Evolutionary conservation across 1,140 invertebrate species (phyloP).

Genomic region (Cherax destructor): DNA sequence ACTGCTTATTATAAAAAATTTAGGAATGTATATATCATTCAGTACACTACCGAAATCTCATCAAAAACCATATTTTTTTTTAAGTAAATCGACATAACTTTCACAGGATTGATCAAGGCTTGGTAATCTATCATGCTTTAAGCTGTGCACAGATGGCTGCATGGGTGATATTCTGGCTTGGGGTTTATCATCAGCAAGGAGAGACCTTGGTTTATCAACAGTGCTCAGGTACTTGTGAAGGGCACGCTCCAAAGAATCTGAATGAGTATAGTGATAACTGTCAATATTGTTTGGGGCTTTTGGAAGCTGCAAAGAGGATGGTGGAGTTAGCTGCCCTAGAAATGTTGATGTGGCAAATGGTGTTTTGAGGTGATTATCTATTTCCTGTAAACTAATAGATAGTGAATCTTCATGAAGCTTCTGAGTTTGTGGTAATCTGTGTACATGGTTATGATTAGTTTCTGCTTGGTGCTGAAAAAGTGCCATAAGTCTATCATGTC

Average conservation of each 20-base stretch:
- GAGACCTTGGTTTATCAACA: background rate
- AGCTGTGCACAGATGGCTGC: constrained; percentile 21
- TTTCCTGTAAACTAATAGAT: constrained; percentile 37
- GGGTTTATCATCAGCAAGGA: constrained; percentile 38
- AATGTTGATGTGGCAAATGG: constrained; percentile 51
- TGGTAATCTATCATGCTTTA: background rate
- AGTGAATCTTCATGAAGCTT: constrained; percentile 41
- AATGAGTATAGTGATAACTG: constrained; percentile 57
- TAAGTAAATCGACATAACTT: constrained; percentile 50
- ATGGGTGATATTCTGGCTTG: constrained; percentile 47
- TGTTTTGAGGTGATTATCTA: constrained; percentile 49
- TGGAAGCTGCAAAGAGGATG: constrained; percentile 26
- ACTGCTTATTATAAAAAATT: too few species aligned
- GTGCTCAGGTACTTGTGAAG: constrained; percentile 39
- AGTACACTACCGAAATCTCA: background rate
- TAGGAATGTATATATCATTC: background rate
- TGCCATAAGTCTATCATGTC: constrained; percentile 46
- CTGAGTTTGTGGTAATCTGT: background rate
- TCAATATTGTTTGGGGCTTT: constrained; percentile 39
- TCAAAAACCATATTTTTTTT: constrained; percentile 53
- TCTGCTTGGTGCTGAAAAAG: constrained; percentile 48
- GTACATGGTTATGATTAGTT: constrained; percentile 18
- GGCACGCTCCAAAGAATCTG: constrained; percentile 41
- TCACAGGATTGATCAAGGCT: constrained; percentile 49
- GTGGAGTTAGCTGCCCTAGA: constrained; percentile 42